Base-by-base conservation (phyloP, 2,888 invertebrate species). In the Patella pellucida region DNA sequence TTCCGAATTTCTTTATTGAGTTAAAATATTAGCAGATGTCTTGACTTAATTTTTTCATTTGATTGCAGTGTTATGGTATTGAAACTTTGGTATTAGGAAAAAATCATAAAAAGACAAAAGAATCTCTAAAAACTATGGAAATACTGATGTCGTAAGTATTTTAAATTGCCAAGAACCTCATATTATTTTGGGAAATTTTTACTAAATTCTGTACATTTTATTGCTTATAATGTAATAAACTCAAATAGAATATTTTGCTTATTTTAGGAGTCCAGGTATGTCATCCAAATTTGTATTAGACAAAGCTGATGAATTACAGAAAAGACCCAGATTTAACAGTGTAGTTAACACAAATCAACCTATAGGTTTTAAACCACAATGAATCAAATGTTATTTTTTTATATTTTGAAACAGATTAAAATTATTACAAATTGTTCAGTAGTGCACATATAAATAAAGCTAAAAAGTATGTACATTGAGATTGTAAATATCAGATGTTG, bases 131-230 rank as follows among this genome's bases (percentile, higher is more conserved):
- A 71, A 90, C 88, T 3, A 88, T 90, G 73, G 89, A 90, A 73
- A 82, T 90, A n/a, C 80, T 90, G 7, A 83, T 90, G 85, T 85
- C 89, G 90, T 90, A 83, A 85, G 90, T 88, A 73, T 41, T 41
- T 41, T 9, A 41, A 41, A 41, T 41, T 41, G 41, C 41, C 41
- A 31, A 31, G 31, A 31, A 31, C 2, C 31, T 31, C 31, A 31
- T 31, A 31, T 31, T 31, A 31, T 31, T 31, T 31, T 31, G 3
- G 2, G 31, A 31, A 31, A 31, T 3, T 3, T 31, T 0, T 31
- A 31, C 31, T 31, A 31, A 31, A 31, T 31, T 31, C 31, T 3
- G 31, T 31, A 41, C 41, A 41, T 41, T 41, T 41, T 41, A 41
- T 41, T 41, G 41, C 41, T 41, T 41, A 9, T 9, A 41, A 41